Base-by-base conservation (phyloP, 2,888 invertebrate species). In the Bellardia bayeri region DNA sequence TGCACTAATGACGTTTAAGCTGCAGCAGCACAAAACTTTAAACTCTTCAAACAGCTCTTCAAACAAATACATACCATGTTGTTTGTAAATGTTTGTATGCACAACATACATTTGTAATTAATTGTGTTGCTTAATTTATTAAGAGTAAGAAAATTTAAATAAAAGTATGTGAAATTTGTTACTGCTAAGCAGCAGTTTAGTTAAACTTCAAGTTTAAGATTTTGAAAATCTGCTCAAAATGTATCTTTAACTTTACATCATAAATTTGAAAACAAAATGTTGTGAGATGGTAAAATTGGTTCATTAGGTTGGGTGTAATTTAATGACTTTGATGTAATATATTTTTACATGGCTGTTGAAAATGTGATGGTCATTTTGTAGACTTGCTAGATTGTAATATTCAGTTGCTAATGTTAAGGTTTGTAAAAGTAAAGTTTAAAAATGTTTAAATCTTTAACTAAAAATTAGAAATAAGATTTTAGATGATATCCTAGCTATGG, bases 31-130 rank as follows among this genome's bases (percentile, higher is more conserved):
- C 6, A n/a, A 23, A 40, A 80, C 61, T 23, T 66, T 56, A 42
- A 45, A 40, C 45, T 45, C 42, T 42, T 13, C 14, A n/a, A 16
- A 66, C 56, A 56, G 42, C 69, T 69, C 69, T 80, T 79, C 56
- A 79, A 2, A 11, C 1, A 13, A 11, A 45, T 45, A 13, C 6
- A 45, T 45, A 13, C 6, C 37, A 37, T 1, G 6, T 37, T 37
- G 23, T 37, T 6, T 37, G 37, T 37, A 37, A 37, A 37, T 37
- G 45, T 45, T 45, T 45, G 45, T 3, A 45, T 11, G 45, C 45
- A 45, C 45, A 45, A 45, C 11, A 45, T 45, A 45, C 45, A 45
- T 45, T 13, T 45, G 45, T 45, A 45, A 45, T 45, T 45, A 45
- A 13, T 7, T 42, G 9, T 42, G 42, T 6, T 9, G 3, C 42